These are phyloP conservation scores for Conus canariensis DNA, from an alignment of 2,888 invertebrate species.

Conservation along the genomic window DNA sequence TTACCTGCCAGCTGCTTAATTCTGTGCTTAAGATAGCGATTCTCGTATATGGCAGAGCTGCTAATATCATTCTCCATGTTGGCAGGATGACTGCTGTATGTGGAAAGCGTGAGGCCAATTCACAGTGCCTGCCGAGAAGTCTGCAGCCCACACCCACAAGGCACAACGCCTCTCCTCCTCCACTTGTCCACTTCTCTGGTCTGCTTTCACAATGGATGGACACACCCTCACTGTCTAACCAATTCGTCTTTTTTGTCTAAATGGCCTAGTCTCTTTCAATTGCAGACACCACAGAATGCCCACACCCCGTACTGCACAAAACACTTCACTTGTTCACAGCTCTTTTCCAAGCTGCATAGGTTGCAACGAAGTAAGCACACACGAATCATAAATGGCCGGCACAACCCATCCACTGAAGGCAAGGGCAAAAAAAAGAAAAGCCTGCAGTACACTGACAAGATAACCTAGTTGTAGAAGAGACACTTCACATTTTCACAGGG, in stretches of 20 bases:
- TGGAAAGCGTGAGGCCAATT: neutral
- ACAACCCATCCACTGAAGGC: neutral
- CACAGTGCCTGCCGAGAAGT: neutral
- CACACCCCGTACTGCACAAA: neutral
- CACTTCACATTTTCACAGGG: conserved; percentile 31
- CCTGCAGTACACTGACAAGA: neutral
- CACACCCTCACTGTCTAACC: too few relatives aligned
- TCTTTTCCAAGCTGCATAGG: neutral
- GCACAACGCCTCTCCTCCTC: neutral
- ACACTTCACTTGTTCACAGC: neutral
- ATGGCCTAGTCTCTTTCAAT: too few relatives aligned
- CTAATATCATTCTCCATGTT: conserved; percentile 15
- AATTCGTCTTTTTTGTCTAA: too few relatives aligned
- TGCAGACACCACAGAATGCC: too few relatives aligned
- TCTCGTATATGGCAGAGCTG: conserved; percentile 54
- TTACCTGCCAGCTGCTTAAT: conserved; percentile 70
- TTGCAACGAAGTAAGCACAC: neutral
- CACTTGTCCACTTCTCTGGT: neutral
- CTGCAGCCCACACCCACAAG: neutral
- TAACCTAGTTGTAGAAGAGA: conserved; percentile 20
- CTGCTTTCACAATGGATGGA: too few relatives aligned
- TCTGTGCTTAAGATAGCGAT: conserved; percentile 62
- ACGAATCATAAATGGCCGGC: neutral
- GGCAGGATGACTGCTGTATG: neutral
- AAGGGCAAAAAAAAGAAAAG: neutral